These are phyloP conservation scores for Argya squamiceps DNA, from an alignment of 2,797 vertebrate genomes.

Conservation along the genomic window DNA sequence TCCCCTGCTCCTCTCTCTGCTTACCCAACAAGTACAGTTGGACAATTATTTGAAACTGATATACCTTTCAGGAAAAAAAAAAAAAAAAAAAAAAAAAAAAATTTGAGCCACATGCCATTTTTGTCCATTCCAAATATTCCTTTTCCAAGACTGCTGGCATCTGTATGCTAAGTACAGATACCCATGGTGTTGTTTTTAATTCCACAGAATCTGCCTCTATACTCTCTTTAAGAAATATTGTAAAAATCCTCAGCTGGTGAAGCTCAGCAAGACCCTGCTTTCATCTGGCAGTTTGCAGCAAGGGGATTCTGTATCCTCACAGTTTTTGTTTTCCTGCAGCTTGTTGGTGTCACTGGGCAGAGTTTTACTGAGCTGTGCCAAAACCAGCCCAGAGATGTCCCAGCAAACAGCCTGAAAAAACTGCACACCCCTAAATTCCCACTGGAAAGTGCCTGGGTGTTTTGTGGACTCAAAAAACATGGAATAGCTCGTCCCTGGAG, in stretches of 20 bases:
- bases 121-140: neutral
- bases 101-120: neutral
- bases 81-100: neutral
- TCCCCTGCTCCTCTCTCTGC: neutral
- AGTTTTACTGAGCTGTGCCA: neutral
- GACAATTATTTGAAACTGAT: neutral
- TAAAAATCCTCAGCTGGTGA: neutral
- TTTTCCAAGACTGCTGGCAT: neutral
- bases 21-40: neutral
- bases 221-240: neutral
- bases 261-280: neutral
- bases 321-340: neutral
- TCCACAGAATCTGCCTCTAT: neutral
- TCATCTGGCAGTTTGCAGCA: neutral
- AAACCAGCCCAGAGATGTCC: neutral
- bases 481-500: neutral
- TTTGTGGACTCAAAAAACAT: neutral
- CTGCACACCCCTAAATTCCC: neutral
- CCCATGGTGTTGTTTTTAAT: neutral
- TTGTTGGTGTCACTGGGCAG: neutral
- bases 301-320: neutral
- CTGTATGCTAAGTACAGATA: neutral
- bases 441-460: neutral
- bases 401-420: neutral
- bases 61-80: too few relatives aligned